phyloP scores from a whole-genome alignment of 2,797 vertebrate genomes.

The Tympanoctomys barrerae region DNA sequence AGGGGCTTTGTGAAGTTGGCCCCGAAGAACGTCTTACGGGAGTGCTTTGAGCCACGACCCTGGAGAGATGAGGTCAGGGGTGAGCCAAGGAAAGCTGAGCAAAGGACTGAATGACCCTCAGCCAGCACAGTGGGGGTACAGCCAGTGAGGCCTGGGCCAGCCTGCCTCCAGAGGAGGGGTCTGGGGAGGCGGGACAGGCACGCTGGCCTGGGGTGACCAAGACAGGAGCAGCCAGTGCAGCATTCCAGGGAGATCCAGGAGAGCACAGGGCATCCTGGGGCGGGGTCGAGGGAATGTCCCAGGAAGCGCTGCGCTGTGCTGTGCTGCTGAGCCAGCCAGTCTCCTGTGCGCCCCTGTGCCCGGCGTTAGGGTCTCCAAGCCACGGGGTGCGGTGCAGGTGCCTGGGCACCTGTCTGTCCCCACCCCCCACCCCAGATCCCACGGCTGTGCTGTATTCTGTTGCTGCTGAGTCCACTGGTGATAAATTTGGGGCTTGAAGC shows the following conservation, averaged over 20 bases:
- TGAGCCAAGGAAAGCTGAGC: neutral
- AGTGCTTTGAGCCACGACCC: conserved; percentile 81
- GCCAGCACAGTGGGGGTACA: accelerated
- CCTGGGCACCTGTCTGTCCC: neutral
- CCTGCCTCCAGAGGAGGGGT: neutral
- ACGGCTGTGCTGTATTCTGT: neutral
- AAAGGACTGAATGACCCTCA: accelerated
- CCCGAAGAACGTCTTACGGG: conserved; percentile 77
- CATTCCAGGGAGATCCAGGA: neutral
- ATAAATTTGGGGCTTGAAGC: neutral
- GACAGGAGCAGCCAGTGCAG: neutral
- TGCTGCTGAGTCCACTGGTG: neutral
- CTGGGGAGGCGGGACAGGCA: accelerated
- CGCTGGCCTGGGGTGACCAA: neutral
- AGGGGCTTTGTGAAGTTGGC: conserved; percentile 77
- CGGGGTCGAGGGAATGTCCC: accelerated
- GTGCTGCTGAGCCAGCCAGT: neutral
- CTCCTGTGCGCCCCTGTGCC: accelerated
- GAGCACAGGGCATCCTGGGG: too few species aligned
- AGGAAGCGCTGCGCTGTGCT: too few species aligned
- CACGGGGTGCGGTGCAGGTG: accelerated
- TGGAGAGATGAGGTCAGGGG: conserved; percentile 50
- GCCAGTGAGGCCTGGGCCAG: accelerated
- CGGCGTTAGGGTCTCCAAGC: neutral
- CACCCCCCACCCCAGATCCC: accelerated